Base-by-base conservation (phyloP, 2,113 vertebrate genomes). In the Etheostoma spectabile region DNA sequence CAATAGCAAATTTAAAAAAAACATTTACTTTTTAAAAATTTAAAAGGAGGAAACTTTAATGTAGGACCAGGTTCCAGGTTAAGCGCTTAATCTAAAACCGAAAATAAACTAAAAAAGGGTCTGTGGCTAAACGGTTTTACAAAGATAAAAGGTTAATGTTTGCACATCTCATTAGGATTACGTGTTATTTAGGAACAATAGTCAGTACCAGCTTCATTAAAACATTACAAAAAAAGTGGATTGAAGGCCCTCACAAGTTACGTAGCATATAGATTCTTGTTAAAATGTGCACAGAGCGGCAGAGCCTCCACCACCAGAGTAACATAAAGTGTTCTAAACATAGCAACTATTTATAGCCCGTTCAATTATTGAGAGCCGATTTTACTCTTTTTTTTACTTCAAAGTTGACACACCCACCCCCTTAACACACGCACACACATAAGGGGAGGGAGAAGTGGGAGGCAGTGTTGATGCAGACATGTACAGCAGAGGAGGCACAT, bases 251-350 rank as follows among this genome's bases (percentile, higher is more conserved):
- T 55, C 30, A 48, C n/a, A 24, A 16, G 45, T 52, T 30, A 18
- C 3, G 4, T 1, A 16, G 5, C 3, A 56, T 60, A 3, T 21
- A 2, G 2, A 13, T 19, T 53, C 53, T 22, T 55, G 51, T 15
- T 14, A 55, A 48, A 79, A 12, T 5, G 46, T 57, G 49, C 59
- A 53, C 8, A 61, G 53, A 35, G 46, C 70, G 42, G 24, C 16
- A 24, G 52, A 48, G 46, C 66, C 45, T 67, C 33, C 19, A 48
- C 24, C 15, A 55, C n/a, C 55, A 52, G 86, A 74, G 79, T 74
- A 82, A 86, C 88, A 89, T 77, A 80, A 82, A 91, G 38, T 74
- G 64, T 52, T 89, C 80, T 87, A 90, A 90, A 93, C 86, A 92
- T 86, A 79, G 55, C 33, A 22, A 76, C 82, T 93, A 92, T 91